These are phyloP conservation scores for Platycercus adscitus DNA, from an alignment of 2,113 vertebrate species.

Conservation along the genomic window DNA sequence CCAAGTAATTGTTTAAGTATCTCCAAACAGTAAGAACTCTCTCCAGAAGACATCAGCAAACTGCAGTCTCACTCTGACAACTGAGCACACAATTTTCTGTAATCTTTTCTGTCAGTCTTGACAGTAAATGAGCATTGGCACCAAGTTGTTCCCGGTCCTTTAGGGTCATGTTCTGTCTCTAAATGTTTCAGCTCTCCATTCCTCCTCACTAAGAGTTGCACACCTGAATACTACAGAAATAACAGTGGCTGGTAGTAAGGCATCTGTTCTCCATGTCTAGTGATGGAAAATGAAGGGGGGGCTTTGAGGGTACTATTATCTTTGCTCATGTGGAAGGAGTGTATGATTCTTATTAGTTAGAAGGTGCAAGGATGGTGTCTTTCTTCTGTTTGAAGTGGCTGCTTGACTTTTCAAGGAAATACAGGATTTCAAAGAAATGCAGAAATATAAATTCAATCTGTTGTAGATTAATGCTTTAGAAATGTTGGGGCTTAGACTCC, in stretches of 20 bases:
- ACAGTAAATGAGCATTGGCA: not conserved
- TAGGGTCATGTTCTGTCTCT: not conserved
- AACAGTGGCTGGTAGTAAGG: not conserved
- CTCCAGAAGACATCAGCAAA: slow-evolving; percentile 11
- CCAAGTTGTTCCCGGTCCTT: not conserved
- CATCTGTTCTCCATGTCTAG: not conserved
- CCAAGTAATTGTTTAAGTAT: slow-evolving; percentile 20
- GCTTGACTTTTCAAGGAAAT: not conserved
- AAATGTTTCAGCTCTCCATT: not conserved
- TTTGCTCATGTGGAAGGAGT: not conserved
- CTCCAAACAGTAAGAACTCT: not conserved
- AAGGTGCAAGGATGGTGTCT: not conserved
- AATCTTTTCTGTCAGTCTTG: not conserved
- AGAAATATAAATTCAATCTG: not conserved
- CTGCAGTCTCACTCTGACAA: slow-evolving; percentile 17
- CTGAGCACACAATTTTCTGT: not conserved
- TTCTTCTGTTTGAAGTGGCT: not conserved
- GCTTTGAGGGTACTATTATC: not conserved
- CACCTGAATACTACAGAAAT: not conserved
- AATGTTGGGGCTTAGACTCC: not conserved
- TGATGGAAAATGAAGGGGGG: not conserved
- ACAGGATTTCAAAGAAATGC: not conserved
- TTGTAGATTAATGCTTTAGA: not conserved
- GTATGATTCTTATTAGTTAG: not conserved
- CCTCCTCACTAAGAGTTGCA: not conserved